These are phyloP conservation scores for Synanthedon tipuliformis DNA, from an alignment of 2,888 invertebrate genomes.

Conservation along the genomic window DNA sequence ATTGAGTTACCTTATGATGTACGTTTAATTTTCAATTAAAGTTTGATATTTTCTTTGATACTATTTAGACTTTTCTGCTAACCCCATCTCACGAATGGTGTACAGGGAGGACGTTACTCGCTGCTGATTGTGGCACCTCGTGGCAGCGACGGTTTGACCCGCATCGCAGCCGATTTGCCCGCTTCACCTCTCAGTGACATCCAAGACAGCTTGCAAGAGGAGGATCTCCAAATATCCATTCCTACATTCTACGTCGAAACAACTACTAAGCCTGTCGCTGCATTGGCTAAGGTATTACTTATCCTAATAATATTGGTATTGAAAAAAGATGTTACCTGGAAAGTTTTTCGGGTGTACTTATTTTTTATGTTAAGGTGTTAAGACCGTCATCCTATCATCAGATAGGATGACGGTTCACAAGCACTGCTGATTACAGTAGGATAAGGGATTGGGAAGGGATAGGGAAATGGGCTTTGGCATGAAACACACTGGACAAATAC, in stretches of 20 bases:
- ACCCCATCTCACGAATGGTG: not conserved
- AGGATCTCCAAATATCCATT: slow-evolving; percentile 61
- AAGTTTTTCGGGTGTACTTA: too few relatives aligned
- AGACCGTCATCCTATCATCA: too few relatives aligned
- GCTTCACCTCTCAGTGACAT: slow-evolving; percentile 55
- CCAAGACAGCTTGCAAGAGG: slow-evolving; percentile 45
- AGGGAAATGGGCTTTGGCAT: too few relatives aligned
- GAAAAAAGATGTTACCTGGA: too few relatives aligned
- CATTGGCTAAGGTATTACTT: slow-evolving; percentile 61
- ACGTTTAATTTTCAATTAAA: slow-evolving; percentile 18
- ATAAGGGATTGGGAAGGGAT: too few relatives aligned
- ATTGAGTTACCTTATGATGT: slow-evolving; percentile 82
- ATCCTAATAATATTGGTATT: too few relatives aligned
- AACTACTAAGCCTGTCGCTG: slow-evolving; percentile 72
- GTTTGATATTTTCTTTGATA: not conserved
- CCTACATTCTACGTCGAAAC: slow-evolving; percentile 75
- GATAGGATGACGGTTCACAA: too few relatives aligned
- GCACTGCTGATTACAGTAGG: too few relatives aligned
- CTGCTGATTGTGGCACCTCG: slow-evolving; percentile 70
- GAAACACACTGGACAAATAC: too few relatives aligned
- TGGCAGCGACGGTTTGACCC: slow-evolving; percentile 66
- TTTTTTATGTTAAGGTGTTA: too few relatives aligned
- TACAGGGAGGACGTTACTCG: slow-evolving; percentile 71
- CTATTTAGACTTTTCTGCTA: slow-evolving; percentile 1
- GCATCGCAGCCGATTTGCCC: slow-evolving; percentile 66